Conservation (phyloP, 1,140 invertebrate genomes). For the Solenopsis fugax region DNA sequence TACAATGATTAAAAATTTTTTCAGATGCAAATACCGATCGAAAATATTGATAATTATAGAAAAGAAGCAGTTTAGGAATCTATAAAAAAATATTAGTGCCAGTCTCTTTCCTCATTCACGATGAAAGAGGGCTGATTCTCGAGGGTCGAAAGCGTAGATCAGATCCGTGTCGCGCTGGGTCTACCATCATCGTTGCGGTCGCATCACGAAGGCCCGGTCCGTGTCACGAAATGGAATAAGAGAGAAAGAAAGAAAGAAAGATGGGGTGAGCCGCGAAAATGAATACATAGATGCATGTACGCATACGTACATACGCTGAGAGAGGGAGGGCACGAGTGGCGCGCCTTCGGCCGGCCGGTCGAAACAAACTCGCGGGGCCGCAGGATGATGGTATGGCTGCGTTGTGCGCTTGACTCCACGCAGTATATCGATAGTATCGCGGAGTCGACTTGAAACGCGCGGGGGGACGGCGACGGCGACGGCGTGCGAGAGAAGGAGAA, state of each 20-base stretch:
- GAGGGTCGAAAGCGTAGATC: slow-evolving; percentile 29
- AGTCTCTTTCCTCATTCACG: too few relatives aligned
- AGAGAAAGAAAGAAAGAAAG: slow-evolving; percentile 27
- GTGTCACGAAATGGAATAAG: slow-evolving; percentile 35
- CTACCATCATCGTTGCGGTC: not conserved
- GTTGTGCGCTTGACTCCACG: slow-evolving; percentile 52
- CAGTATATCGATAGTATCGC: slow-evolving; percentile 50
- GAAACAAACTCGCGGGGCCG: slow-evolving; percentile 52
- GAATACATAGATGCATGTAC: not conserved
- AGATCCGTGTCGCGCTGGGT: slow-evolving; percentile 38
- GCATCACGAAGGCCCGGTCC: slow-evolving; percentile 35
- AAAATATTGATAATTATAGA: not conserved
- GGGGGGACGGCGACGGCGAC: too few relatives aligned
- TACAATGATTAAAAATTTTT: too few relatives aligned
- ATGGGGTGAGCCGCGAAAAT: slow-evolving; percentile 13
- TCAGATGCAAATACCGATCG: too few relatives aligned
- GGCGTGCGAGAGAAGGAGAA: not conserved
- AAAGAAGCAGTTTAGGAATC: not conserved
- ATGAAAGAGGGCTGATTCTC: not conserved
- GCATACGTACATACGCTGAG: not conserved
- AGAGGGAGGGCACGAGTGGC: not conserved
- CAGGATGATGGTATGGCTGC: slow-evolving; percentile 67
- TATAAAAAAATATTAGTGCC: not conserved
- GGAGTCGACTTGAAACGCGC: not conserved
- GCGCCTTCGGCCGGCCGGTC: slow-evolving; percentile 33